Conservation (phyloP, 2,113 vertebrate species). For the Thalassarche chlororhynchos region DNA sequence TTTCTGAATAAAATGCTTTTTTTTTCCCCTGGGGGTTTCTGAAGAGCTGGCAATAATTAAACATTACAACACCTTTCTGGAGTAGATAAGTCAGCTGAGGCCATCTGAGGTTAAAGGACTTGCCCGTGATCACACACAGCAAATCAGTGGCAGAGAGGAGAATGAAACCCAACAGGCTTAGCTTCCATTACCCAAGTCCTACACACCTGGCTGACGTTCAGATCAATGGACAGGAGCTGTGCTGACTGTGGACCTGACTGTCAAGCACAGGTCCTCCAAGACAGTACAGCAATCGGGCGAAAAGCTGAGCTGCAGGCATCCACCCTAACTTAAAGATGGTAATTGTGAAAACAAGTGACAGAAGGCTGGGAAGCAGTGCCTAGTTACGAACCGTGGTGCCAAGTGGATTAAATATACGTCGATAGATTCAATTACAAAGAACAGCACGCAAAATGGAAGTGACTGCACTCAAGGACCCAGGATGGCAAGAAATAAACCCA, state of each 20-base stretch:
- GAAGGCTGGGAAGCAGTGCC: constrained; percentile 54
- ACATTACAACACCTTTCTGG: constrained; percentile 49
- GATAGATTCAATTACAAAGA: constrained; percentile 60
- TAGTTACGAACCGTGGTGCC: constrained; percentile 40
- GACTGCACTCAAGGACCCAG: constrained; percentile 15
- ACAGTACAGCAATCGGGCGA: background rate
- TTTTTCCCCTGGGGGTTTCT: background rate
- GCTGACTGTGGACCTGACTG: background rate
- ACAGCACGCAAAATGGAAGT: constrained; percentile 28
- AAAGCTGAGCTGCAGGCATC: background rate
- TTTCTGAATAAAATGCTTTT: constrained; percentile 46
- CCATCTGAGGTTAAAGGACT: constrained; percentile 48
- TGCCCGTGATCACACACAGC: constrained; percentile 19
- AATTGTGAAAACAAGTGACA: constrained; percentile 59
- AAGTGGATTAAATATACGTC: constrained; percentile 64
- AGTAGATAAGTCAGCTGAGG: constrained; percentile 37
- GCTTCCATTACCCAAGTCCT: background rate
- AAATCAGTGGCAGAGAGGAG: constrained; percentile 17
- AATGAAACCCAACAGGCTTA: constrained; percentile 26
- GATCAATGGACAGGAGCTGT: background rate
- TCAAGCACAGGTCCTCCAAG: background rate
- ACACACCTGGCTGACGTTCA: background rate
- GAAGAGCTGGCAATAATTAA: constrained; percentile 56
- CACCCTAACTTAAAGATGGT: constrained; percentile 11
- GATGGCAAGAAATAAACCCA: background rate